Percentiles rank a stretch among this genome's conserved stretches.
phyloP scores from a whole-genome alignment of 2,888 invertebrate genomes.

The Nysson spinosus region DNA sequence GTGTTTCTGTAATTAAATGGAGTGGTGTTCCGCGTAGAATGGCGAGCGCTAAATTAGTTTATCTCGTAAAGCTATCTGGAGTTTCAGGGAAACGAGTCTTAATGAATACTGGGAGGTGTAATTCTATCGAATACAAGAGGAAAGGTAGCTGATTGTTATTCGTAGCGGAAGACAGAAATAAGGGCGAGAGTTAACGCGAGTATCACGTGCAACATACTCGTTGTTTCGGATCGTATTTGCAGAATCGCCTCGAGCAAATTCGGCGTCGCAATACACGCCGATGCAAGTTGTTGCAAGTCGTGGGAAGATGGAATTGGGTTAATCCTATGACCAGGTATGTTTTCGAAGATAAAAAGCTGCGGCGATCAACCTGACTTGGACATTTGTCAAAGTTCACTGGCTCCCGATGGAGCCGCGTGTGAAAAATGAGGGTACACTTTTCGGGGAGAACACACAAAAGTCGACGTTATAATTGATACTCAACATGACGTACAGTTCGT shows the following conservation, averaged over 20 bases:
- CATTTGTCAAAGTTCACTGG: conserved; percentile 52
- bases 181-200: conserved; percentile 52
- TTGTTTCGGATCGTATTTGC: conserved; percentile 48
- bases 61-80: conserved; percentile 21
- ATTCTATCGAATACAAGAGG: conserved; percentile 30
- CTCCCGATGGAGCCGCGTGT: conserved; percentile 5
- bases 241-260: conserved; percentile 39
- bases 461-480: conserved; percentile 16
- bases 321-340: conserved; percentile 41
- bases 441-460: not conserved
- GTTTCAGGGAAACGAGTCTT: conserved; percentile 17
- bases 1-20: too few relatives aligned
- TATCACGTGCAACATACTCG: conserved; percentile 53
- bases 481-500: conserved; percentile 2
- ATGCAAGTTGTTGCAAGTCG: conserved; percentile 32
- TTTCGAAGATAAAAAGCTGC: conserved; percentile 22
- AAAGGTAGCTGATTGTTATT: conserved; percentile 51
- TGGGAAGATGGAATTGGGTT: conserved; percentile 55
- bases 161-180: conserved; percentile 52
- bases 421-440: conserved; percentile 23
- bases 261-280: conserved; percentile 36
- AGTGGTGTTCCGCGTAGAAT: too few relatives aligned
- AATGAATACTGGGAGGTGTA: conserved; percentile 38
- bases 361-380: conserved; percentile 2
- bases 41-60: conserved; percentile 31